These are phyloP conservation scores for Falco rusticolus DNA, from an alignment of 2,797 vertebrate species.

Conservation along the genomic window DNA sequence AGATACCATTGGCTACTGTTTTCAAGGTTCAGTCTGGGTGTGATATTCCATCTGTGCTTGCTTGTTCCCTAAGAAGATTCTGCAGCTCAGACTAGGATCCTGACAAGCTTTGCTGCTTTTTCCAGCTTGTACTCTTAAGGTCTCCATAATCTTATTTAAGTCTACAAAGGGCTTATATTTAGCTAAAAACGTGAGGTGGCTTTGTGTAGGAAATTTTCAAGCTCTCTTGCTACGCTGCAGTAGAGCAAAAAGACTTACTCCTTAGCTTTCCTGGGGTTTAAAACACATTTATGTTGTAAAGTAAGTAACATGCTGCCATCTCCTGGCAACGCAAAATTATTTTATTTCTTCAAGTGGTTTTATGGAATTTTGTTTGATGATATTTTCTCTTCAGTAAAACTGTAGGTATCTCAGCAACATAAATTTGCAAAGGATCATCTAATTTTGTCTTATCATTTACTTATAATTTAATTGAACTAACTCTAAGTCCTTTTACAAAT, in stretches of 20 bases:
- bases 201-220: slow-evolving; percentile 32
- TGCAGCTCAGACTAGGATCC: slow-evolving; percentile 20
- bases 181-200: slow-evolving; percentile 27
- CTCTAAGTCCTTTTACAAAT: neutral
- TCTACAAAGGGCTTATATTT: slow-evolving; percentile 32
- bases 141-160: slow-evolving; percentile 50
- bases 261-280: neutral
- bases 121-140: slow-evolving; percentile 38
- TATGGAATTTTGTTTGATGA: neutral
- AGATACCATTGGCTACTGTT: neutral
- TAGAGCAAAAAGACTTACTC: neutral
- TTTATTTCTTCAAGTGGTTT: neutral
- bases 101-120: slow-evolving; percentile 32
- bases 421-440: neutral
- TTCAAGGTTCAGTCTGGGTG: neutral
- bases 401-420: neutral
- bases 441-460: neutral
- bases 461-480: neutral
- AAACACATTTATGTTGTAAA: neutral
- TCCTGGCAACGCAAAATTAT: neutral
- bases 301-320: slow-evolving; percentile 59
- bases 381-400: neutral
- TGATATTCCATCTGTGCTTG: neutral
- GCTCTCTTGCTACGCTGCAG: neutral
- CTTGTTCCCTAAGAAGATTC: slow-evolving; percentile 33